Base-by-base conservation (phyloP, 2,797 vertebrate genomes). In the Cuniculus paca region DNA sequence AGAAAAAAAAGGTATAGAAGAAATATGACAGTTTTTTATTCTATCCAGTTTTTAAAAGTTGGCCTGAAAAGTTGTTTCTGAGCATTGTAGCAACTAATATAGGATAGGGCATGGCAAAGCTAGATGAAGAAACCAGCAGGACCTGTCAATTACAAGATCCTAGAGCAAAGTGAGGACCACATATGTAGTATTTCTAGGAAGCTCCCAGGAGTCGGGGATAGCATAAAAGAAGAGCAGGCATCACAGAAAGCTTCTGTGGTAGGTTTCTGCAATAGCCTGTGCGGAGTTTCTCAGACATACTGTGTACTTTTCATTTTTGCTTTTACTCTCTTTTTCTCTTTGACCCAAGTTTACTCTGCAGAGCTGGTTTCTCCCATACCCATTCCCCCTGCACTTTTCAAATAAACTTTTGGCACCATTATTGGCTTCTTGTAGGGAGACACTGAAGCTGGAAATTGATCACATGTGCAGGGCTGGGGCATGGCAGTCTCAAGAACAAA, bases 21-120 rank as follows among this genome's bases (percentile, higher is more conserved):
- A 60, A 90, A 84, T 82, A 93, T 75, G 77, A 61, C 39, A 68
- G 9, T 58, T 90, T 86, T n/a, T n/a, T n/a, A 5, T 79, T 63
- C 17, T 90, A 45, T 58, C 39, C 54, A 54, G 39, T 56, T 93
- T 93, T 77, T 26, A 80, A 39, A 89, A 87, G 70, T 81, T 77
- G 34, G 20, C 22, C 22, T 63, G 1, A 60, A 68, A 79, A 77
- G 45, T 85, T 97, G 12, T 7, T 80, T 84, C 56, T 68, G 65
- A 94, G 54, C 6, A n/a, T 85, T 65, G 54, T 36, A 86, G 58
- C 58, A 92, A 63, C 26, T 22, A 60, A 28, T 72, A 39, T 45
- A 26, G 68, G 36, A 70, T 2, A 70, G 65, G 4, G 22, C 36
- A 39, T 42, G 36, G 22, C 22, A 42, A 72, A 4, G 1, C 20